Evolutionary conservation across 2,888 invertebrate genomes (phyloP).

Genomic region (Allacma fusca): DNA sequence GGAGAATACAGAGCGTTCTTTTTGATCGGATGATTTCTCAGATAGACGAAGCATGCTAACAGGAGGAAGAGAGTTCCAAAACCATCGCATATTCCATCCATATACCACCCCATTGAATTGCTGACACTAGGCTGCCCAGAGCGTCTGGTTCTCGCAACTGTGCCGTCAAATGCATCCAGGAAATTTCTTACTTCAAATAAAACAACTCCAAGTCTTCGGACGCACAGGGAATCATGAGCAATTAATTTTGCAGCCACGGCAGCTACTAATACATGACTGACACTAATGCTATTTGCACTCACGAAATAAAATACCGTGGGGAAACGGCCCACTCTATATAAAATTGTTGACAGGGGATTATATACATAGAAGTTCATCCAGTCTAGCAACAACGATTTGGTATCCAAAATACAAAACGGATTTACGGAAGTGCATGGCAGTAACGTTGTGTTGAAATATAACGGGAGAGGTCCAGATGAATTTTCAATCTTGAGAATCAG

Average conservation of each 20-base stretch:
- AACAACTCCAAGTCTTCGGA: constrained; percentile 77
- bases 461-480: constrained; percentile 26
- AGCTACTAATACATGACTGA: constrained; percentile 80
- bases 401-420: constrained; percentile 81
- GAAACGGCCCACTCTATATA: constrained; percentile 74
- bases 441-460: constrained; percentile 29
- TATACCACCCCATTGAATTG: constrained; percentile 75
- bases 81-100: constrained; percentile 83
- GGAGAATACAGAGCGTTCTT: constrained; percentile 67
- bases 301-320: constrained; percentile 69
- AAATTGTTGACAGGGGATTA: constrained; percentile 78
- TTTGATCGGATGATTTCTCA: constrained; percentile 77
- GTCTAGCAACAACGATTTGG: constrained; percentile 83
- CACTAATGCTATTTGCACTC: constrained; percentile 85
- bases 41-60: constrained; percentile 73
- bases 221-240: constrained; percentile 75
- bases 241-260: constrained; percentile 78
- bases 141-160: constrained; percentile 77
- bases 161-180: constrained; percentile 85
- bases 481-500: background rate
- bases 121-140: background rate
- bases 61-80: constrained; percentile 78
- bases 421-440: constrained; percentile 66
- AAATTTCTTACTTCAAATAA: constrained; percentile 83
- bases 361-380: constrained; percentile 85